Evolutionary conservation across 2,888 invertebrate species (phyloP).

Genomic region (Diarsia mendica): DNA sequence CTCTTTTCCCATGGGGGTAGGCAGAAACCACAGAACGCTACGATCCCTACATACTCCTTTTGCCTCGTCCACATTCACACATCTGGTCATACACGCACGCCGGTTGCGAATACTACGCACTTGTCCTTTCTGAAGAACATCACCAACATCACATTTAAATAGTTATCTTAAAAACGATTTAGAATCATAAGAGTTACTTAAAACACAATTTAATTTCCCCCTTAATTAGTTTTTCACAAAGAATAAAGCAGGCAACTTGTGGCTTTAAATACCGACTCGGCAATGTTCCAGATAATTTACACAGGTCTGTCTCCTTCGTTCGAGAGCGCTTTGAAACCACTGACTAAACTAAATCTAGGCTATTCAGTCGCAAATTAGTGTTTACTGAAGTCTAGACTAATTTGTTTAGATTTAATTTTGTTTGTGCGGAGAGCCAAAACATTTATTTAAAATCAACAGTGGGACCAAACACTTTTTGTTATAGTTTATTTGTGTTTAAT

Average conservation of each 20-base stretch:
- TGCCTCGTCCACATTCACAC: too few species aligned
- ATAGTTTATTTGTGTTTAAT: background rate
- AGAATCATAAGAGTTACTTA: background rate
- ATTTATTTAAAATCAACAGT: background rate
- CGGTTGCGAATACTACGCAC: too few species aligned
- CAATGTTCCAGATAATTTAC: constrained; percentile 9
- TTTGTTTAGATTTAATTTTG: constrained; percentile 8
- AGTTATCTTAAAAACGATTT: background rate
- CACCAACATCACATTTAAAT: too few species aligned
- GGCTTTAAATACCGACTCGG: constrained; percentile 12
- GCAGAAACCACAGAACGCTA: too few species aligned
- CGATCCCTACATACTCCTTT: too few species aligned
- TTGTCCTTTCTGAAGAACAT: too few species aligned
- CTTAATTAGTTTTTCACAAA: background rate
- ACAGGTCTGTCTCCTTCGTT: constrained; percentile 8
- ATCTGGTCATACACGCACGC: too few species aligned
- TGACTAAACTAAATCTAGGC: constrained; percentile 21
- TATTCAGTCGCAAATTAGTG: constrained; percentile 36
- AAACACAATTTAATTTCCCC: background rate
- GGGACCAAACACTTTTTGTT: background rate
- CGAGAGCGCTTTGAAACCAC: constrained; percentile 6
- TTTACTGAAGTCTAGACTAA: constrained; percentile 21
- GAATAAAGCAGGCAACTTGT: background rate
- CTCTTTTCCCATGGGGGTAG: too few species aligned
- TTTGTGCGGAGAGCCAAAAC: background rate